Evolutionary conservation across 2,113 vertebrate genomes (phyloP).

Genomic region (Pan troglodytes): NHGRI_mPanTro3-v2.1_pri NC_072421.2:37152501-37153000

Average conservation of each 20-base stretch:
- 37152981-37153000: not conserved
- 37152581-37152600: too few relatives aligned
- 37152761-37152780: not conserved
- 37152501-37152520: too few relatives aligned
- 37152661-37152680: not conserved
- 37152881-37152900: not conserved
- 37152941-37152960: not conserved
- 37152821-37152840: not conserved
- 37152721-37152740: not conserved
- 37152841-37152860: not conserved
- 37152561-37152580: too few relatives aligned
- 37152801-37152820: not conserved
- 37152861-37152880: too few relatives aligned
- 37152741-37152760: not conserved
- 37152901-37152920: not conserved
- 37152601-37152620: too few relatives aligned
- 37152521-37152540: too few relatives aligned
- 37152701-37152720: not conserved
- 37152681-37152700: not conserved
- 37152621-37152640: too few relatives aligned
- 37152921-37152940: not conserved
- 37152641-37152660: not conserved
- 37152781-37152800: not conserved
- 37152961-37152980: not conserved
- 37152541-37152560: too few relatives aligned